Conservation (phyloP, 2,113 vertebrate species). For the Bufo bufo region DNA sequence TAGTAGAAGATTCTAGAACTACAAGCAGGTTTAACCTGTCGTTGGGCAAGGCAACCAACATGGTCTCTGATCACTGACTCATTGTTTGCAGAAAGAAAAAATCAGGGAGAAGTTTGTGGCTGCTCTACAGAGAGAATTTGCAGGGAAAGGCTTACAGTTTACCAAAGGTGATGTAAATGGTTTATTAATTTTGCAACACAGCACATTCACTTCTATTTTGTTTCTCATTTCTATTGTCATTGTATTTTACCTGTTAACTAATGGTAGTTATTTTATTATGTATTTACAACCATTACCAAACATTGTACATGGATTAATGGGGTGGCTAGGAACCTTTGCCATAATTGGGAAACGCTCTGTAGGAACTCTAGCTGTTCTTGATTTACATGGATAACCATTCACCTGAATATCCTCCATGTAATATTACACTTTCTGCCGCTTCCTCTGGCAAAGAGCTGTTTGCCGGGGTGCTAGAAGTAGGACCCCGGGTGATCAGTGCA, state of each 20-base stretch:
- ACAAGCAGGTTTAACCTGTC: not conserved
- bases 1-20: not conserved
- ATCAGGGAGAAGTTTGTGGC: slow-evolving; percentile 96
- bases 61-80: not conserved
- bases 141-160: slow-evolving; percentile 92
- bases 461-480: too few relatives aligned
- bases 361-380: too few relatives aligned
- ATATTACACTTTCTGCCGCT: too few relatives aligned
- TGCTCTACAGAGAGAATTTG: slow-evolving; percentile 91
- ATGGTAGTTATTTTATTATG: not conserved
- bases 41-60: not conserved
- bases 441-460: too few relatives aligned
- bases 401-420: too few relatives aligned
- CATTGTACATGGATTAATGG: too few relatives aligned
- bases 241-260: not conserved
- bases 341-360: too few relatives aligned
- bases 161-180: slow-evolving; percentile 79
- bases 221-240: not conserved
- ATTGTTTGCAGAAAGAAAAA: slow-evolving; percentile 83
- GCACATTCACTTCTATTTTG: not conserved
- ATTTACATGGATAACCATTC: too few relatives aligned
- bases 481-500: too few relatives aligned
- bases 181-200: not conserved
- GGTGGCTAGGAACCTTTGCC: too few relatives aligned
- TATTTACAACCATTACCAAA: too few relatives aligned